These are phyloP conservation scores for Daphoenositta chrysoptera DNA, from an alignment of 2,113 vertebrate genomes.

Conservation along the genomic window DNA sequence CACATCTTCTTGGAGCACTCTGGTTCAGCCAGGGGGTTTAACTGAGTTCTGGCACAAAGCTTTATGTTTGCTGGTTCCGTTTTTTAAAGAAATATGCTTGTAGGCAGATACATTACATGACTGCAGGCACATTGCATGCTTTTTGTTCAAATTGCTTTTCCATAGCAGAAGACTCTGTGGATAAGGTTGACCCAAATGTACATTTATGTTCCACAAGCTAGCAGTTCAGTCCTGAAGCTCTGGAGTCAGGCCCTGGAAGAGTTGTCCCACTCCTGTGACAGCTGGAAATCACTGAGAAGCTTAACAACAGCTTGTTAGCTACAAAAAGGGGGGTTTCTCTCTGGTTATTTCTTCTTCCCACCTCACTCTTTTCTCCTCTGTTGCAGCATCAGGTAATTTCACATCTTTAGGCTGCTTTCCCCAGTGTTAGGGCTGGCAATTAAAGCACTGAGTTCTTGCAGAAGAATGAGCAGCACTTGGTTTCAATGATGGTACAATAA, in stretches of 20 bases:
- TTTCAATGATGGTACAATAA: neutral
- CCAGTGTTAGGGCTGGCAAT: neutral
- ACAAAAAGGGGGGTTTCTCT: neutral
- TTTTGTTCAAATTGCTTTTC: neutral
- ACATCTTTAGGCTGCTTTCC: neutral
- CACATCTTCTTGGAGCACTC: slow-evolving; percentile 2
- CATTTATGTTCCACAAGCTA: neutral
- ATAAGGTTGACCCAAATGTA: neutral
- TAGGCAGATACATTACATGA: neutral
- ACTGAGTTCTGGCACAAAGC: neutral
- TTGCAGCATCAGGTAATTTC: neutral
- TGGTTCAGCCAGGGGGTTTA: neutral
- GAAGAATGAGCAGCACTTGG: neutral
- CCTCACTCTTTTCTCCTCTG: neutral
- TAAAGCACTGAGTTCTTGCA: neutral
- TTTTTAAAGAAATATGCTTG: neutral
- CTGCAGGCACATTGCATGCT: slow-evolving; percentile 18
- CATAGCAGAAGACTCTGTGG: neutral
- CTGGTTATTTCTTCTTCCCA: neutral
- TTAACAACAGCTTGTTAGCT: neutral
- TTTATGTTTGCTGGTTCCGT: slow-evolving; percentile 9
- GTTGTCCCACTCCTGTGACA: neutral
- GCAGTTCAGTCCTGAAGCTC: slow-evolving; percentile 16
- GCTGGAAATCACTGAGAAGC: neutral
- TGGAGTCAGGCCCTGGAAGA: neutral